phyloP scores from a whole-genome alignment of 1,140 invertebrate genomes.

The Drosophila simulans region DNA sequence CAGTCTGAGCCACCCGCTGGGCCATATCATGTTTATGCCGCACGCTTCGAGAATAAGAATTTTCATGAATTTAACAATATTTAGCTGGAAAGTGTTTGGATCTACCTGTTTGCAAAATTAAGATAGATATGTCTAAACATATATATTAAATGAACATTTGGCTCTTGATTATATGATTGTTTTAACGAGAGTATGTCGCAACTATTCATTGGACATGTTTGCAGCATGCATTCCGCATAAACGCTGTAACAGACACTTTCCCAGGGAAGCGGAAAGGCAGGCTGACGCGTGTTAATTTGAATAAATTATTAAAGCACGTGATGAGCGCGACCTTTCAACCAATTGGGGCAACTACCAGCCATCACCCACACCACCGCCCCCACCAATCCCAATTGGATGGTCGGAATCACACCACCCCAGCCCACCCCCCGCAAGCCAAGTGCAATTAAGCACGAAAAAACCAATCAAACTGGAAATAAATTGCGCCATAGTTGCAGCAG shows the following conservation, averaged over 20 bases:
- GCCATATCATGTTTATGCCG: conserved; percentile 9
- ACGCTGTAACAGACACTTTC: conserved; percentile 4
- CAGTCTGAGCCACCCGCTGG: conserved; percentile 30
- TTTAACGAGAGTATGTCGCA: too few species aligned
- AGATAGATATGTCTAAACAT: background rate
- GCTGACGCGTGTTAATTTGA: conserved; percentile 79
- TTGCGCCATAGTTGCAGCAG: conserved; percentile 61
- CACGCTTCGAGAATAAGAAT: background rate
- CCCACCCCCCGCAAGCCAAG: conserved; percentile 24
- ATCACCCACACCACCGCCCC: background rate
- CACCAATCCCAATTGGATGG: conserved; percentile 23
- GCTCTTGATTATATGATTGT: too few species aligned
- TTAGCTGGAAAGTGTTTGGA: background rate
- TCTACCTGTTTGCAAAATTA: background rate
- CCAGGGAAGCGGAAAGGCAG: conserved; percentile 26
- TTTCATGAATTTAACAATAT: too few species aligned
- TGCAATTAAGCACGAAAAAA: conserved; percentile 74
- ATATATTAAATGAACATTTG: too few species aligned
- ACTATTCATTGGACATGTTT: background rate
- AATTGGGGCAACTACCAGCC: conserved; percentile 15
- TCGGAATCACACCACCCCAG: background rate
- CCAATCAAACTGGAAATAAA: conserved; percentile 77
- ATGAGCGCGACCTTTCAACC: conserved; percentile 77
- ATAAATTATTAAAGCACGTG: conserved; percentile 81
- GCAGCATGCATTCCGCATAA: conserved; percentile 1